A percentile compares a stretch with the other conserved stretches of the same genome.
phyloP scores from a whole-genome alignment of 2,888 invertebrate species.

The Protonemura montana region DNA sequence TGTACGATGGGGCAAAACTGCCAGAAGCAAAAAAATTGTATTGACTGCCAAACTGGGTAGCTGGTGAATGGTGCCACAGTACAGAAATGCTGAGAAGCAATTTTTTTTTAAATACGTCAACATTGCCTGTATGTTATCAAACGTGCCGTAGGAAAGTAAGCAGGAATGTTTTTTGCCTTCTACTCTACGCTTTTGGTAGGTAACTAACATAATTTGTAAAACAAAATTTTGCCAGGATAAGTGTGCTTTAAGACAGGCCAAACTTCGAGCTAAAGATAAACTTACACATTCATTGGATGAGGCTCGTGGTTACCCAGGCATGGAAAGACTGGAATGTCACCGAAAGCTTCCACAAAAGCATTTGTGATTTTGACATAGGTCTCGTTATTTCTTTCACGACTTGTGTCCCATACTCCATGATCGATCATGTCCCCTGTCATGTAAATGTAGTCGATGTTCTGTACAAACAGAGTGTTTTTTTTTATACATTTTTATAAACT shows the following conservation, averaged over 20 bases:
- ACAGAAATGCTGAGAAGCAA: no score
- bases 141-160: no score
- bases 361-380: constrained; percentile 65
- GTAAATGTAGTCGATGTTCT: constrained; percentile 73
- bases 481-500: constrained; percentile 1
- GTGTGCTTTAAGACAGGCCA: no score
- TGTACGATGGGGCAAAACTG: constrained; percentile 69
- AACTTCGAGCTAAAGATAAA: background rate
- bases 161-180: no score
- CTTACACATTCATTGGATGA: constrained; percentile 81
- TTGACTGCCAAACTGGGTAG: constrained; percentile 13
- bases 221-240: no score
- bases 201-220: no score
- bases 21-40: constrained; percentile 39
- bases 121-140: no score
- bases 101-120: no score
- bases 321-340: constrained; percentile 70
- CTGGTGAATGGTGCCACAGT: no score
- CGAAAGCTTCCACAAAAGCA: constrained; percentile 66
- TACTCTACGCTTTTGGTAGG: no score
- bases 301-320: constrained; percentile 86
- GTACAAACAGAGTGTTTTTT: constrained; percentile 48
- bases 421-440: constrained; percentile 89
- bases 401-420: constrained; percentile 89
- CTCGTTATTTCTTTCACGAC: constrained; percentile 67